Evolutionary conservation across 1,140 invertebrate genomes (phyloP).

Genomic region (Drosophila mayri): DNA sequence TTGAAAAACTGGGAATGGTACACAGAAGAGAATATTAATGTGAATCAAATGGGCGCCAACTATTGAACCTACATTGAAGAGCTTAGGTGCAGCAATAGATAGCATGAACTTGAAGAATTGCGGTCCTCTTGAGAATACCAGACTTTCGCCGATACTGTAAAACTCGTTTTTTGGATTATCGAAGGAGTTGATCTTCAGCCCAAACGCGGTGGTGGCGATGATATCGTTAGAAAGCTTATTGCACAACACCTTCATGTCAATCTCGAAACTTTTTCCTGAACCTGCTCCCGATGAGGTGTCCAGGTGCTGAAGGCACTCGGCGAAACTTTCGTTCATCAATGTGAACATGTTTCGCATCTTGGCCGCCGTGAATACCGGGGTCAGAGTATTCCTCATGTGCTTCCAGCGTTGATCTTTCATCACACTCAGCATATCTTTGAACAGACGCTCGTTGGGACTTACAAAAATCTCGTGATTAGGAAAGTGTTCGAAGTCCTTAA

Average conservation of each 20-base stretch:
- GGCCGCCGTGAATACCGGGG: too few relatives aligned
- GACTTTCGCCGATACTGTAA: constrained; percentile 83
- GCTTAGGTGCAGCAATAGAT: constrained; percentile 23
- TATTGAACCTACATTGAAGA: constrained; percentile 50
- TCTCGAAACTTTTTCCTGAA: constrained; percentile 48
- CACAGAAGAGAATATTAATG: fast-evolving
- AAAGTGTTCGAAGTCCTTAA: constrained; percentile 89
- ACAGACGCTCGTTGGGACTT: too few relatives aligned
- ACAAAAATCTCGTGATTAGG: too few relatives aligned
- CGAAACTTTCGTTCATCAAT: too few relatives aligned
- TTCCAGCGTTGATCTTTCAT: too few relatives aligned
- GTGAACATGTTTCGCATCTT: too few relatives aligned
- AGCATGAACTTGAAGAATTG: constrained; percentile 73
- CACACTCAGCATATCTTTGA: too few relatives aligned
- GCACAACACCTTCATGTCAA: constrained; percentile 85
- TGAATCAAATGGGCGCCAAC: too few relatives aligned
- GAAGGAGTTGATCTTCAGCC: constrained; percentile 85
- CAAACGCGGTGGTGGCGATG: constrained; percentile 86
- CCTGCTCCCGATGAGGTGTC: neutral
- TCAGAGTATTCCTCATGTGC: too few relatives aligned
- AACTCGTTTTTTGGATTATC: constrained; percentile 85
- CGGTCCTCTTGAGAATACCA: constrained; percentile 74
- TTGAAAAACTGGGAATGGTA: constrained; percentile 36
- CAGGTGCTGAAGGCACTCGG: too few relatives aligned
- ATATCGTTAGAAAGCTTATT: constrained; percentile 85